These are phyloP conservation scores for Delia radicum DNA, from an alignment of 1,140 invertebrate genomes.

Conservation along the genomic window DNA sequence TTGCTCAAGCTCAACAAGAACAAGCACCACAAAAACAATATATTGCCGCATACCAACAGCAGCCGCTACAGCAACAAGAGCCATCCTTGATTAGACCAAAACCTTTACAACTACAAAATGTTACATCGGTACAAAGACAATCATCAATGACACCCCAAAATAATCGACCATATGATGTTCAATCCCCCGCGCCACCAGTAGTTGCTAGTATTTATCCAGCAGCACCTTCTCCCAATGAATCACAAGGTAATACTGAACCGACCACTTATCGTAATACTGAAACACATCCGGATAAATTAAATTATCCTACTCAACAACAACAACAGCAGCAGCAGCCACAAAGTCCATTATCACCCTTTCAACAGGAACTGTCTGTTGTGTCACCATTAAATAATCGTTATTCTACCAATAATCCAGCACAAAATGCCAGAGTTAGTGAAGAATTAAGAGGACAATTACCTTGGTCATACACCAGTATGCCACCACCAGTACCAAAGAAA, in stretches of 20 bases:
- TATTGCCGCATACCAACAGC: background rate
- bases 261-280: constrained; percentile 44
- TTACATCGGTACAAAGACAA: background rate
- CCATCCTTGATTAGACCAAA: background rate
- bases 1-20: background rate
- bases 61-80: background rate
- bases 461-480: constrained; percentile 50
- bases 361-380: constrained; percentile 31
- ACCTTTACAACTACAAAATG: background rate
- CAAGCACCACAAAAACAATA: background rate
- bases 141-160: background rate
- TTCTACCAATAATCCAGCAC: constrained; percentile 30
- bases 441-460: constrained; percentile 52
- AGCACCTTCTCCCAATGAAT: background rate
- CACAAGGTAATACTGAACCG: constrained; percentile 29
- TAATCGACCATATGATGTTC: background rate
- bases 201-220: background rate
- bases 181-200: background rate
- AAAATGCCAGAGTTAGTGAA: constrained; percentile 42
- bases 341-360: constrained; percentile 26
- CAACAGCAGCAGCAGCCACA: constrained; percentile 35
- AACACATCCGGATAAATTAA: constrained; percentile 47
- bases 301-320: constrained; percentile 38
- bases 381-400: constrained; percentile 35
- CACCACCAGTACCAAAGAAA: constrained; percentile 45